Base-by-base conservation (phyloP, 2,888 invertebrate genomes). In the Calameuta idolon region DNA sequence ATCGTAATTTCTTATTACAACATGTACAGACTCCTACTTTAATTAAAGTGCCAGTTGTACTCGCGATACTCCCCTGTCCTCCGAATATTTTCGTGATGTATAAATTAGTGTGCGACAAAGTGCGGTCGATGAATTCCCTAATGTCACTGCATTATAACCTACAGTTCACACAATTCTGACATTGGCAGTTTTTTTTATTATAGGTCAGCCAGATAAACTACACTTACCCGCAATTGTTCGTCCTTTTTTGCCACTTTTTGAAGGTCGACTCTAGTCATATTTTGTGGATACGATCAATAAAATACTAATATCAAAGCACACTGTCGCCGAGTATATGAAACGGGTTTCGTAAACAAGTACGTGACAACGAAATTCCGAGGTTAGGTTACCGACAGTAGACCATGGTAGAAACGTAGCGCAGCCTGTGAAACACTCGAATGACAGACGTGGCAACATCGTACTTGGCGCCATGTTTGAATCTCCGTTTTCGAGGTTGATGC, bases 401-500 rank as follows among this genome's bases (percentile, higher is more conserved):
- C 33, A 4, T 33, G 33, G 55, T 55, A 9, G 55, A 9, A 55
- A 55, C 55, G 23, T 55, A 55, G 9, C 55, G 55, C 23, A 55
- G 23, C 23, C 2, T 23, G 23, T 55, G 23, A 23, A 23, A 55
- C 2, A 2, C 15, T 23, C 55, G 55, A 15, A 2, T 55, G 55
- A 55, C 55, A 71, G 30, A 77, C 76, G 77, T 73, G 80, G 80
- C 80, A 81, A 80, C 77, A 73, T 71, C 74, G 79, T 77, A 74
- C 34, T 69, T 73, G 75, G 79, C 76, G 76, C 76, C 69, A 74
- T 68, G 77, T 79, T 81, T 79, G 75, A 82, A 80, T 74, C 79
- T 77, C 79, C 76, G 80, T 81, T 85, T 84, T 83, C 79, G 79
- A 81, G 76, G 74, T 34, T 78, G 82, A 84, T 84, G 83, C 81